Evolutionary conservation across 2,797 vertebrate genomes (phyloP).

Genomic region (Pangasius krempfi): DNA sequence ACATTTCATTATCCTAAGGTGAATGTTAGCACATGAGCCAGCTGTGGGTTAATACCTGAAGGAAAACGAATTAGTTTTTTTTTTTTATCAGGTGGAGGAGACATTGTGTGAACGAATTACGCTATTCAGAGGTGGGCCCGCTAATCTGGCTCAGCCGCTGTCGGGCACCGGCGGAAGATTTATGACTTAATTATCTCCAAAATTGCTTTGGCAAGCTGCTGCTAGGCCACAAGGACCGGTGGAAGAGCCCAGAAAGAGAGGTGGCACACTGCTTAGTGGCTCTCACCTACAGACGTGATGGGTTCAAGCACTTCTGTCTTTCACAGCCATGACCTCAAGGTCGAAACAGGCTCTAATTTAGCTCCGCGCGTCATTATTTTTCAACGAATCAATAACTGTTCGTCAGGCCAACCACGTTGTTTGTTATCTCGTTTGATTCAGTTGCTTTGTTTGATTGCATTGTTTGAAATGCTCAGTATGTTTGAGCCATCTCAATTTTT

Average conservation of each 20-base stretch:
- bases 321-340: conserved; percentile 40
- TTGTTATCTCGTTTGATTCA: background rate
- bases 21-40: conserved; percentile 59
- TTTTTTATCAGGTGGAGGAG: conserved; percentile 70
- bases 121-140: conserved; percentile 60
- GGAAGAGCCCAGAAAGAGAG: conserved; percentile 46
- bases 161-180: conserved; percentile 71
- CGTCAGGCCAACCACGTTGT: background rate
- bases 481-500: background rate
- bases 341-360: background rate
- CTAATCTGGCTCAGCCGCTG: conserved; percentile 65
- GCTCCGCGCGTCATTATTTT: background rate
- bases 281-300: conserved; percentile 35
- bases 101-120: conserved; percentile 66
- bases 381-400: background rate
- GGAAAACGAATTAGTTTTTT: conserved; percentile 61
- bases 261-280: conserved; percentile 41
- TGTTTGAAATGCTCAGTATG: no score
- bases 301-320: conserved; percentile 35
- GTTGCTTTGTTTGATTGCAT: background rate
- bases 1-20: conserved; percentile 73
- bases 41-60: conserved; percentile 55
- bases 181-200: conserved; percentile 80
- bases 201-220: conserved; percentile 68
- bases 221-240: conserved; percentile 66